phyloP scores from a whole-genome alignment of 2,113 vertebrate species.

The Trochalopteron elliotii region DNA sequence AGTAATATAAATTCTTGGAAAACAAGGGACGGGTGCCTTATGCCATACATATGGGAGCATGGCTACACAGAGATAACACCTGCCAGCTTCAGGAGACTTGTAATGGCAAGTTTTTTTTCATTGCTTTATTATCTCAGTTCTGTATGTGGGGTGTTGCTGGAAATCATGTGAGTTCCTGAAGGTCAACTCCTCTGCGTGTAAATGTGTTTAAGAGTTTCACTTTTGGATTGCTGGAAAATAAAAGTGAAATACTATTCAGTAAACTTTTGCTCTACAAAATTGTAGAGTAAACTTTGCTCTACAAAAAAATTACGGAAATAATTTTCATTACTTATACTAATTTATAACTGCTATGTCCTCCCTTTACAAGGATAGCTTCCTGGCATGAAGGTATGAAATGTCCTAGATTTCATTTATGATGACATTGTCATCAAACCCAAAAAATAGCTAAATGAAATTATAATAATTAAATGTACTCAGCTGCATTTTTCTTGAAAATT shows the following conservation, averaged over 20 bases:
- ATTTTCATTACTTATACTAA: background rate
- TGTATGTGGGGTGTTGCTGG: background rate
- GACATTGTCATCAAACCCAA: background rate
- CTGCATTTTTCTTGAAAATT: conserved; percentile 1
- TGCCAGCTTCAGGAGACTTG: background rate
- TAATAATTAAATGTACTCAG: background rate
- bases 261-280: background rate
- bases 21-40: background rate
- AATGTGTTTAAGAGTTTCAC: background rate
- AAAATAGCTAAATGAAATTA: background rate
- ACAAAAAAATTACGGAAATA: background rate
- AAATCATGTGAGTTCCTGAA: conserved; percentile 28
- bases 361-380: background rate
- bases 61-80: conserved; percentile 33
- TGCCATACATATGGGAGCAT: background rate
- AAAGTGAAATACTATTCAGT: background rate
- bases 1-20: conserved; percentile 39
- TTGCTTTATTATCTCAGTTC: background rate
- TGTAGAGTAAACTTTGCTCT: background rate
- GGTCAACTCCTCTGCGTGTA: background rate
- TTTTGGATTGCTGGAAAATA: background rate
- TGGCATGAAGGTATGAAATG: background rate
- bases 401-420: background rate
- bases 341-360: background rate
- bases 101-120: background rate